Conservation (phyloP, 2,888 invertebrate species). For the Lacanobia oleracea region DNA sequence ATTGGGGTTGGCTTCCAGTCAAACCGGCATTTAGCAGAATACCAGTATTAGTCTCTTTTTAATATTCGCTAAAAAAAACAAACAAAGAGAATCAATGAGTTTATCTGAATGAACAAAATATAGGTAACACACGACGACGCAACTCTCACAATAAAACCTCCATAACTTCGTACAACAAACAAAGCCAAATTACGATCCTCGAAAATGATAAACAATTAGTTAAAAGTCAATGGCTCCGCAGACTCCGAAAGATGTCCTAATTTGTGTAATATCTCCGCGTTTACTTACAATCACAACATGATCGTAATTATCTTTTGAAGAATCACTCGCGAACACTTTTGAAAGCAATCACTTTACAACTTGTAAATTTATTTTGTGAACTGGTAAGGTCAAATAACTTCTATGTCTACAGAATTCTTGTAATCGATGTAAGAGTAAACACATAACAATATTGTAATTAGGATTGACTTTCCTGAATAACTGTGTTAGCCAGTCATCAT, state of each 20-base stretch:
- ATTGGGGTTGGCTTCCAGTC: too few relatives aligned
- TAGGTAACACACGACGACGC: constrained; percentile 15
- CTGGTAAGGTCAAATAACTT: too few relatives aligned
- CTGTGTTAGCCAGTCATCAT: too few relatives aligned
- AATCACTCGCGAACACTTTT: constrained; percentile 15
- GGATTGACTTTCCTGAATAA: too few relatives aligned
- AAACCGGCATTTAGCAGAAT: too few relatives aligned
- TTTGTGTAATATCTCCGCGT: constrained; percentile 44
- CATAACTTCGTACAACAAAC: constrained; percentile 17
- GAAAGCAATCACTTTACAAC: constrained; percentile 38
- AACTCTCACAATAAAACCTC: constrained; percentile 6
- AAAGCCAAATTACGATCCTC: constrained; percentile 37
- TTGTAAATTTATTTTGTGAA: constrained; percentile 36
- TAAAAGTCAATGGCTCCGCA: constrained; percentile 34
- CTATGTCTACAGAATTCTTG: too few relatives aligned
- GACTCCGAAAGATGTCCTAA: constrained; percentile 36
- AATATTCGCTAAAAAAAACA: too few relatives aligned
- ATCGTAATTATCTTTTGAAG: constrained; percentile 46
- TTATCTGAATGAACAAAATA: neutral
- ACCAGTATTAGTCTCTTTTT: too few relatives aligned
- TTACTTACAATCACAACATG: constrained; percentile 40
- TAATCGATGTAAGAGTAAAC: too few relatives aligned
- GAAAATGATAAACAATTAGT: constrained; percentile 47
- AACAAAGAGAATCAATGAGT: neutral
- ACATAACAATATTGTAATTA: too few relatives aligned